A percentile compares a stretch with the other conserved stretches of the same genome.
phyloP scores from a whole-genome alignment of 2,113 vertebrate species.

The Sterrhoptilus dennistouni region DNA sequence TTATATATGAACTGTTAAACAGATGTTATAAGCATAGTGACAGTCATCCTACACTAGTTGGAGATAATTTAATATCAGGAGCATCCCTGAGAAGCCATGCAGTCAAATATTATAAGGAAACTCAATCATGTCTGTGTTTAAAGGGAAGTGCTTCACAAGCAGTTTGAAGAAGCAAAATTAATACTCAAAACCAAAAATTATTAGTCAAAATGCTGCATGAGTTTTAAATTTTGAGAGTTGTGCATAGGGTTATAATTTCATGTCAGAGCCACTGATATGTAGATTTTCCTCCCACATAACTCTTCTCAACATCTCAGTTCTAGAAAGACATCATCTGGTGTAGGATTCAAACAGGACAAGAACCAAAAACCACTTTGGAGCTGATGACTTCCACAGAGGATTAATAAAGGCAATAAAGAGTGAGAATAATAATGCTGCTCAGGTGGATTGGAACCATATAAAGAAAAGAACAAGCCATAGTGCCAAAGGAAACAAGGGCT shows the following conservation, averaged over 20 bases:
- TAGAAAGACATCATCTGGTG: background rate
- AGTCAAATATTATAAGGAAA: background rate
- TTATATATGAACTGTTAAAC: background rate
- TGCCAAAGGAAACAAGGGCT: background rate
- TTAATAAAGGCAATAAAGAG: background rate
- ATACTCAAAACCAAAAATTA: background rate
- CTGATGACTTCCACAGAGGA: background rate
- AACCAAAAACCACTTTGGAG: background rate
- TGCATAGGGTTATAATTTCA: background rate
- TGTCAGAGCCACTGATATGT: background rate
- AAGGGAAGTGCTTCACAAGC: background rate
- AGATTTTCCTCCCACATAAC: too few relatives aligned
- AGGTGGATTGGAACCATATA: background rate
- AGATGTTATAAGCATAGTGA: background rate
- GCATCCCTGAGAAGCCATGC: background rate
- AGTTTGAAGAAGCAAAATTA: background rate
- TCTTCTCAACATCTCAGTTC: background rate
- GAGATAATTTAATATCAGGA: background rate
- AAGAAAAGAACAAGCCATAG: background rate
- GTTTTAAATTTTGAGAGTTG: background rate
- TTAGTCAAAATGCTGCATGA: too few relatives aligned
- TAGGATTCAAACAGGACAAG: background rate
- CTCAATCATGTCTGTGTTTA: background rate
- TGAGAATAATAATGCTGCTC: background rate
- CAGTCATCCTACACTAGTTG: background rate